These are phyloP conservation scores for Percopsis omiscomaycus DNA, from an alignment of 2,797 vertebrate species.

Conservation along the genomic window DNA sequence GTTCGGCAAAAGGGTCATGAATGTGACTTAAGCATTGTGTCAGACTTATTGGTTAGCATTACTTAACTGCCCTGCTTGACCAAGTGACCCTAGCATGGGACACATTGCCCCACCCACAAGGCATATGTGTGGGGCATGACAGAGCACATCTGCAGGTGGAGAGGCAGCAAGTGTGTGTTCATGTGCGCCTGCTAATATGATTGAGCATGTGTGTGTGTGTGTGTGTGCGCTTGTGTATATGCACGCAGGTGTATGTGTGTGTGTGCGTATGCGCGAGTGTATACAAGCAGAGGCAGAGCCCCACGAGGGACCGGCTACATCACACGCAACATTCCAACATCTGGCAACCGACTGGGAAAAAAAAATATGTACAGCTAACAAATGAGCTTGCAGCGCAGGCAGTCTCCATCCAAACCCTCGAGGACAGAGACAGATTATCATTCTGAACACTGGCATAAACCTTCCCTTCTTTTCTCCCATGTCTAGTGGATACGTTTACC, in stretches of 20 bases:
- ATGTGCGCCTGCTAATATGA: conserved; percentile 12
- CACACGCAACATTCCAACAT: conserved; percentile 77
- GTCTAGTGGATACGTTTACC: conserved; percentile 56
- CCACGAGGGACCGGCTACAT: conserved; percentile 65
- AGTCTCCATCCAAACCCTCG: conserved; percentile 50
- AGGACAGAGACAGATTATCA: conserved; percentile 53
- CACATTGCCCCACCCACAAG: conserved; percentile 35
- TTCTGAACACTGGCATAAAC: conserved; percentile 43
- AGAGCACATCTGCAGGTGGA: conserved; percentile 67
- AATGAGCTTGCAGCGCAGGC: conserved; percentile 45
- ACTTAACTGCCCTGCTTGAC: conserved; percentile 28
- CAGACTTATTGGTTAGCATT: conserved; percentile 35
- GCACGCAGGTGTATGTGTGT: conserved; percentile 2
- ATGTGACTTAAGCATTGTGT: conserved; percentile 31
- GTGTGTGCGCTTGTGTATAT: conserved; percentile 18
- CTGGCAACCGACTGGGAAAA: conserved; percentile 67
- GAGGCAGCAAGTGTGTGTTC: conserved; percentile 33
- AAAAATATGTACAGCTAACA: conserved; percentile 37
- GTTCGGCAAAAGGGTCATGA: conserved; percentile 49
- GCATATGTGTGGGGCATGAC: conserved; percentile 38
- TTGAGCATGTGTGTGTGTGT: conserved; percentile 8
- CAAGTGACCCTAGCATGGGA: conserved; percentile 36
- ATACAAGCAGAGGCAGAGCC: conserved; percentile 53
- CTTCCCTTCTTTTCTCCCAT: conserved; percentile 33
- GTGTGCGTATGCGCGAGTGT: conserved; percentile 12